A percentile compares a stretch with the other conserved stretches of the same genome.
Evolutionary conservation across 2,113 vertebrate genomes (phyloP).

Genomic region (Oreocharis arfaki): DNA sequence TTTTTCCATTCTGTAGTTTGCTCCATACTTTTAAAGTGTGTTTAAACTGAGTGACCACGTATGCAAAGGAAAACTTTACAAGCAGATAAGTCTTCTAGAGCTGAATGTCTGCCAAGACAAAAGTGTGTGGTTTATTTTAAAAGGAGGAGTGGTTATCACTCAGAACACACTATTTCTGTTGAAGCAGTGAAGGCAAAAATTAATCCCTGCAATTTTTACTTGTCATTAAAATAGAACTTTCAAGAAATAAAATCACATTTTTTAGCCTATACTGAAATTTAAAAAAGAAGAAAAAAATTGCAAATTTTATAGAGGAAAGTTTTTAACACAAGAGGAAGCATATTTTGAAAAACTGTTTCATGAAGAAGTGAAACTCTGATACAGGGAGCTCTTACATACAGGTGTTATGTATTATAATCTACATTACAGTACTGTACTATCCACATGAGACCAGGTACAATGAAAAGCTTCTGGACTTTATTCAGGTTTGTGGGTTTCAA

Average conservation of each 20-base stretch:
- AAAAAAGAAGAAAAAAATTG: not conserved
- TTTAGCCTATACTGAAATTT: not conserved
- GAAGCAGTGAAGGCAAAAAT: conserved; percentile 28
- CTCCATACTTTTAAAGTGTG: not conserved
- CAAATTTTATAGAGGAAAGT: not conserved
- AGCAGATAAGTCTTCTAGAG: conserved; percentile 48
- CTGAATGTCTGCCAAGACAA: conserved; percentile 46
- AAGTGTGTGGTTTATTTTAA: conserved; percentile 49
- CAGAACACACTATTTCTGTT: not conserved
- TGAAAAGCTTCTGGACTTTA: not conserved
- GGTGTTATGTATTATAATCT: not conserved
- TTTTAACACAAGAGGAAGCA: not conserved
- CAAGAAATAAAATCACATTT: not conserved
- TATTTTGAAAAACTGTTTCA: not conserved
- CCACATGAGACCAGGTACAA: not conserved
- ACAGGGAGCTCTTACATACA: not conserved
- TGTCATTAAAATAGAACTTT: conserved; percentile 30
- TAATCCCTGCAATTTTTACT: not conserved
- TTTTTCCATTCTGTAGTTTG: conserved; percentile 25
- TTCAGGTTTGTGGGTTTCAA: not conserved
- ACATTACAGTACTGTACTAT: not conserved
- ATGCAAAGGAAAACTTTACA: conserved; percentile 54
- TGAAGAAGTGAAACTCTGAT: not conserved
- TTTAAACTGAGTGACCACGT: conserved; percentile 21
- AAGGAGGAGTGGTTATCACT: conserved; percentile 51